These are phyloP conservation scores for Nixonia krombeini DNA, from an alignment of 1,140 invertebrate genomes.

Conservation along the genomic window DNA sequence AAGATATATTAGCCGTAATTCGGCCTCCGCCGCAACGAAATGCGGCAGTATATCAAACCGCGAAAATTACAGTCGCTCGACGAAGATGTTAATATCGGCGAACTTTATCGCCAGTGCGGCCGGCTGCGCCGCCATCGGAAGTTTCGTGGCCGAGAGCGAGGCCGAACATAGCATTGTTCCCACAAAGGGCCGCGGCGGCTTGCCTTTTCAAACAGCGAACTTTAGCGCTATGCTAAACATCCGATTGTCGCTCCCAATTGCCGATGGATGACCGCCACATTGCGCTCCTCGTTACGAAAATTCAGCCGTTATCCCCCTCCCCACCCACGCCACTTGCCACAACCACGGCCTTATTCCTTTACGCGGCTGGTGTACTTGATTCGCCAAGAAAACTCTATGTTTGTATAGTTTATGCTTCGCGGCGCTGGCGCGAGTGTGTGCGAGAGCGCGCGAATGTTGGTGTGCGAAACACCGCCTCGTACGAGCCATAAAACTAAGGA, in stretches of 20 bases:
- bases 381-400: too few relatives aligned
- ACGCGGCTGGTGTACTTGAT: too few relatives aligned
- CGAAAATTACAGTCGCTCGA: conserved; percentile 51
- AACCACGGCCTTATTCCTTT: too few relatives aligned
- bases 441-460: too few relatives aligned
- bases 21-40: conserved; percentile 45
- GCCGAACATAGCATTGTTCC: conserved; percentile 8
- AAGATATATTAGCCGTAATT: conserved; percentile 56
- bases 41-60: conserved; percentile 48
- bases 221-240: conserved; percentile 14
- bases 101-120: conserved; percentile 36
- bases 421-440: too few relatives aligned
- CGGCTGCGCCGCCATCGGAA: conserved; percentile 2
- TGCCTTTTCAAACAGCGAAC: not conserved
- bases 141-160: conserved; percentile 1
- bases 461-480: too few relatives aligned
- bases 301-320: too few relatives aligned
- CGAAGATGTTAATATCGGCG: conserved; percentile 57
- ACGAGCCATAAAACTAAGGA: too few relatives aligned
- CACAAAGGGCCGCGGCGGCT: not conserved
- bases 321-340: too few relatives aligned
- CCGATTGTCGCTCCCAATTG: not conserved
- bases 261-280: too few relatives aligned
- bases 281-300: too few relatives aligned
- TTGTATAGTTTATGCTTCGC: too few relatives aligned